Base-by-base conservation (phyloP, 2,113 vertebrate genomes). In the Ploceus nigricollis region DNA sequence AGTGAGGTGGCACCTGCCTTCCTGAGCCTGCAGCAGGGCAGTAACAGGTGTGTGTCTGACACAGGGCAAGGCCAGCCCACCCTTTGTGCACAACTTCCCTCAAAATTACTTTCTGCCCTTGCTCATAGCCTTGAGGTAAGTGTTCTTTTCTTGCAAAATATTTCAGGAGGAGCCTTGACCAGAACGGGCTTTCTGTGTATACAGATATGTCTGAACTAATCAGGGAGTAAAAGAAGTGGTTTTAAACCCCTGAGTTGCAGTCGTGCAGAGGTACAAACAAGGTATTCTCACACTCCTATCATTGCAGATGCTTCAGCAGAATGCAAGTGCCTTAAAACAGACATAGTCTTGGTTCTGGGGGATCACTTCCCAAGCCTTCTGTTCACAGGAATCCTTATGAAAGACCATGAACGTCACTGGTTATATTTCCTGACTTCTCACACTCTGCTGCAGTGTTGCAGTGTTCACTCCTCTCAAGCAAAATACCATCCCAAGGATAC, bases 331-430 rank as follows among this genome's bases (percentile, higher is more conserved):
- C 44, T 75, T 51, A 60, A 54, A 11, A 48, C 12, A 68, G 30
- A 51, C n/a, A 25, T 9, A 44, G 11, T 22, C 28, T 68, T 37
- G 42, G 22, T 73, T 66, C 54, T 1, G 1, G 20, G 9, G 2
- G 1, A 70, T 54, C 33, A 9, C 25, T 65, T 93, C 42, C 65
- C 13, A 9, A 61, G 45, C 45, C 21, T 68, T 51, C 77, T 60
- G 23, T 75, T 79, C 5, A 1, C 19, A 76, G 50, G 37, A 87
- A 70, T 75, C 19, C 19, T 64, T 76, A 10, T 11, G 13, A n/a
- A 61, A 76, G 70, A 35, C 31, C 0, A 0, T 51, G 37, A 71
- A 60, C 0, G 0, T 33, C 37, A 7, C 25, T 23, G 72, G 6
- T 40, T 82, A 73, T 82, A 42, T 57, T 56, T 79, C 17, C 37